phyloP scores from a whole-genome alignment of 2,113 vertebrate species.

The Neopipo cinnamomea region DNA sequence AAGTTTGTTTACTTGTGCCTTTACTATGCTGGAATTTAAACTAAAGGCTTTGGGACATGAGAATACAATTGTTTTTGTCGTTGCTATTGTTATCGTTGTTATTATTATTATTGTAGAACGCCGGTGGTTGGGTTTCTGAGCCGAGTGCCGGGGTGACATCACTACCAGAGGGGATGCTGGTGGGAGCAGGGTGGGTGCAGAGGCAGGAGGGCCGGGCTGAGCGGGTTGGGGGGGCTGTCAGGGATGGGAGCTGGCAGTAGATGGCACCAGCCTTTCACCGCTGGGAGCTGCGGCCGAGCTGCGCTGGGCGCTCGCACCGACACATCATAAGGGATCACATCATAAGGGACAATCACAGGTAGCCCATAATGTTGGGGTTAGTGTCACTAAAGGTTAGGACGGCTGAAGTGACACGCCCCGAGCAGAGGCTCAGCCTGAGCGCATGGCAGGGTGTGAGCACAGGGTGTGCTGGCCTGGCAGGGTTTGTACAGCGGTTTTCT shows the following conservation, averaged over 20 bases:
- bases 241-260: constrained; percentile 10
- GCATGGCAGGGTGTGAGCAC: not conserved
- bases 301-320: not conserved
- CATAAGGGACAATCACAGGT: rapidly evolving
- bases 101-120: not conserved
- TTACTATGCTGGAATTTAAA: not conserved
- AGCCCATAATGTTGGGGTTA: not conserved
- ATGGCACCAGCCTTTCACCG: constrained; percentile 49
- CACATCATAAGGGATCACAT: too few relatives aligned
- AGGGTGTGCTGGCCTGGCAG: not conserved
- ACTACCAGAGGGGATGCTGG: not conserved
- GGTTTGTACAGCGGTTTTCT: not conserved
- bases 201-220: rapidly evolving
- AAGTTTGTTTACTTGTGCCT: not conserved
- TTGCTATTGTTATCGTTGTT: not conserved
- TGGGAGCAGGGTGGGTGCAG: not conserved
- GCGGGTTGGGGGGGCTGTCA: not conserved
- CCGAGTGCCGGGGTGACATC: not conserved
- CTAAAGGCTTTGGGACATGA: not conserved
- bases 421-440: not conserved
- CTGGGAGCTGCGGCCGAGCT: not conserved
- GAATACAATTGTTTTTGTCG: not conserved
- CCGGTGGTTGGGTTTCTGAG: not conserved
- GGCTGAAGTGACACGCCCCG: not conserved
- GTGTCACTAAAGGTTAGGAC: not conserved